Evolutionary conservation across 2,888 invertebrate species (phyloP).

Genomic region (Colletes collaris): DNA sequence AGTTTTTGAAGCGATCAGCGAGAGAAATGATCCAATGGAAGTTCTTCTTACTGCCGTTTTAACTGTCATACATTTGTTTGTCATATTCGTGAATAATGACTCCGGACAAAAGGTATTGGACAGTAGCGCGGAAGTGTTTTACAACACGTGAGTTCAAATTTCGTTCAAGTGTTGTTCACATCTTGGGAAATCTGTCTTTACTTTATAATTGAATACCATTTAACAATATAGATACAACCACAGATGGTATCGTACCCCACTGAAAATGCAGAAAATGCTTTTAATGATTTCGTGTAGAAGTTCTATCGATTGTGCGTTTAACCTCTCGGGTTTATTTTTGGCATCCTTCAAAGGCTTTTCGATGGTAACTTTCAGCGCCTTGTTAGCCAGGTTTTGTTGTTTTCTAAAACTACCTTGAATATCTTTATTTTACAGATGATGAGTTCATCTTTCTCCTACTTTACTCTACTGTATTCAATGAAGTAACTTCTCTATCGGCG

Average conservation of each 20-base stretch:
- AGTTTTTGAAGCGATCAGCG: no score
- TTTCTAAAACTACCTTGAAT: no score
- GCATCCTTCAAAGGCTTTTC: background rate
- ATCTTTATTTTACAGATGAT: background rate
- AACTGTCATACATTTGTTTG: background rate
- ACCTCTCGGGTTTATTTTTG: background rate
- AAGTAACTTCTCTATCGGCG: no score
- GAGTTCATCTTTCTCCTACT: background rate
- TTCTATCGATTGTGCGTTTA: background rate
- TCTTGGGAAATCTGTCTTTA: background rate
- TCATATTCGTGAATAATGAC: conserved; percentile 1
- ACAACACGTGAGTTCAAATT: background rate
- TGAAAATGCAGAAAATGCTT: conserved; percentile 34
- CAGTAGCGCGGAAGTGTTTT: background rate
- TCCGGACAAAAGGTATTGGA: background rate
- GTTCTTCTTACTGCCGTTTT: no score
- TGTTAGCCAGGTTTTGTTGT: no score
- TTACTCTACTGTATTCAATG: no score
- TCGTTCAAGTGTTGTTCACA: background rate
- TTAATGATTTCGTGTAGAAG: conserved; percentile 24
- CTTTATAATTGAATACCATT: background rate
- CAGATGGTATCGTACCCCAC: conserved; percentile 26
- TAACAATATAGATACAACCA: conserved; percentile 34
- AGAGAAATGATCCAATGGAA: no score
- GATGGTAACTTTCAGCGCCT: background rate